Conservation (phyloP, 2,888 invertebrate species). For the Hydrotaea cyrtoneurina region DNA sequence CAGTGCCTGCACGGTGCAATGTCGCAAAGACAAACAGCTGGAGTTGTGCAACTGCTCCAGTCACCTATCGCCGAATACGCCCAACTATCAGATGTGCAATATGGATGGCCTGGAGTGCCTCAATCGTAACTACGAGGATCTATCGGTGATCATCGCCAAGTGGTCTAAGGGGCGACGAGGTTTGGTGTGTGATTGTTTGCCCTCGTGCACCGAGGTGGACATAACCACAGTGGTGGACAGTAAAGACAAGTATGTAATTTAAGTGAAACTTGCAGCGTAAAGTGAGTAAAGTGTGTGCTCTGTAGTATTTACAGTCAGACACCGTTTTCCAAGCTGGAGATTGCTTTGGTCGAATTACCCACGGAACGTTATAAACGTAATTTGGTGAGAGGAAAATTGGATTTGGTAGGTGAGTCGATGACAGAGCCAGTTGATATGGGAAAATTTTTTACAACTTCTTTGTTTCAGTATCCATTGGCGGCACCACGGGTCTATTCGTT, state of each 20-base stretch:
- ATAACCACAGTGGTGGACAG: constrained; percentile 83
- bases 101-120: constrained; percentile 86
- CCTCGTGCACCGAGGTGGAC: constrained; percentile 88
- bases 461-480: constrained; percentile 85
- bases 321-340: constrained; percentile 82
- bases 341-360: constrained; percentile 85
- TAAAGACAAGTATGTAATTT: constrained; percentile 75
- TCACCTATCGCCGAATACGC: constrained; percentile 85
- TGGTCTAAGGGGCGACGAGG: constrained; percentile 85
- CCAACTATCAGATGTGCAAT: constrained; percentile 82
- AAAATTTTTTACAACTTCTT: background rate
- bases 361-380: constrained; percentile 87
- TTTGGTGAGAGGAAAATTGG: constrained; percentile 87
- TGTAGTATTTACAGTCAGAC: constrained; percentile 74
- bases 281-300: background rate
- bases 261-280: background rate
- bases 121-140: constrained; percentile 83
- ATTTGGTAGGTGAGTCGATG: constrained; percentile 85
- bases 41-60: constrained; percentile 85
- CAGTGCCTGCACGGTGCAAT: constrained; percentile 87
- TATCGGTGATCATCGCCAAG: constrained; percentile 85
- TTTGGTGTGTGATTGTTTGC: constrained; percentile 85
- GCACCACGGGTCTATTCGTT: constrained; percentile 85
- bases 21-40: constrained; percentile 85
- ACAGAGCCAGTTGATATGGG: background rate